Evolutionary conservation across 2,888 invertebrate species (phyloP), one percentile per base, ranked within the genome.

Genomic region (Trachelus troglodyta): DNA sequence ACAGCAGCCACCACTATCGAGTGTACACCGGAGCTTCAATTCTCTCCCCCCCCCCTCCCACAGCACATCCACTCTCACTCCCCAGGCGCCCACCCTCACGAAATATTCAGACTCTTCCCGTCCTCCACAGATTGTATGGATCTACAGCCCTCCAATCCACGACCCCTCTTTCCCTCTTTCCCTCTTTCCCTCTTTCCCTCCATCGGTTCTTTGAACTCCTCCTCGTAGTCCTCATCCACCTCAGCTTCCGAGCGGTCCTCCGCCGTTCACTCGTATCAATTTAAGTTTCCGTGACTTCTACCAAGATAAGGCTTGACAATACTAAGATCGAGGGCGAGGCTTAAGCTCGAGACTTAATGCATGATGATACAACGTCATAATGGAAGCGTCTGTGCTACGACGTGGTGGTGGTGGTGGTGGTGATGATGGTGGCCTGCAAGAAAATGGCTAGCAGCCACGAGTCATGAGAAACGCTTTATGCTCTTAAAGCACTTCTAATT

Each of bases 401-500:
- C 34, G 35, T 12, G 12, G 35, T 1, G 35, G 35, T 12, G 34
- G 34, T 1, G 12, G 3, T 12, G 35, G 35, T 11, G 34, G 11
- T 11, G 35, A 3, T 3, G 35, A 12, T 4, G 37, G 4, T 4
- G 15, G 37, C 15, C 15, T 37, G 4, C 4, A 40, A 40, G 40
- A 15, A 40, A 40, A 40, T 40, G 15, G 15, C 40, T 40, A 6
- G 15, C 15, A 40, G 40, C 40, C 15, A 40, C 40, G 40, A 40
- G 40, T 15, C 40, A 40, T 15, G 40, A 40, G 40, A 40, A 15
- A 40, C 12, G 15, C 40, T 40, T n/a, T 69, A 30, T 33, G 75
- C 34, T 56, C 68, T 75, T 34, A 69, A 77, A 77, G 75, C 75
- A 82, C 81, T 86, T 90, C 90, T 91, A 91, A 91, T 90, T 91